Base-by-base conservation (phyloP, 2,888 invertebrate genomes). In the Leptodirus hochenwartii region DNA sequence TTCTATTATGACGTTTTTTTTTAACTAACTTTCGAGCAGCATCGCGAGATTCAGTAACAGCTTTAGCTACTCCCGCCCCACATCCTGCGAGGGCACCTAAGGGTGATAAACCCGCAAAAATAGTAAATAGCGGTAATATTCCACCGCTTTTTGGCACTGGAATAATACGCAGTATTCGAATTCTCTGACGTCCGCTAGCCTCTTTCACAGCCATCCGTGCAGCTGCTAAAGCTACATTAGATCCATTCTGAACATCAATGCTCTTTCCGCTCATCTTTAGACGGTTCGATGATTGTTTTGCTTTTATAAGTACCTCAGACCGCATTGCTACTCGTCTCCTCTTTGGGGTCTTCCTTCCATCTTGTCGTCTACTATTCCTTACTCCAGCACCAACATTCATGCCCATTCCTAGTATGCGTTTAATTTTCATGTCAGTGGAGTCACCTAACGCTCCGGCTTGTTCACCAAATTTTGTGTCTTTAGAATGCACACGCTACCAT, bases 31-130 rank as follows among this genome's bases (percentile, higher is more conserved):
- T 37, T 36, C 46, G 40, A 39, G 42, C 39, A 12, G 50, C 50
- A 23, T 34, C 30, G 38, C 47, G 47, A 3, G 45, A 43, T 26
- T 47, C 41, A 36, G 47, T 47, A 6, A 49, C 41, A 10, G 49
- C 45, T 37, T 51, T 52, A 2, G 45, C 43, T 16, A 53, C 43
- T 27, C 43, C 46, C 6, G 51, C 45, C 17, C 47, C 47, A 12
- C 51, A 50, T 13, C 53, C 51, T 8, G 45, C 40, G 34, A 53
- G 35, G 15, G 45, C 38, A 3, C 50, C 53, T 5, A 45, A n/a
- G 5, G 50, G 50, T 10, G 43, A 41, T 28, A 53, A 34, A 14
- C 46, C 48, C 1, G 50, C 48, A 42, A 51, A 48, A 14, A 53
- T 38, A 2, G 49, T 49, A 20, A 51, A 37, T 17, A 50, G 33